A percentile compares a stretch with the other conserved stretches of the same genome.
These are phyloP conservation scores for Menidia menidia DNA, from an alignment of 2,797 vertebrate genomes.

Conservation along the genomic window DNA sequence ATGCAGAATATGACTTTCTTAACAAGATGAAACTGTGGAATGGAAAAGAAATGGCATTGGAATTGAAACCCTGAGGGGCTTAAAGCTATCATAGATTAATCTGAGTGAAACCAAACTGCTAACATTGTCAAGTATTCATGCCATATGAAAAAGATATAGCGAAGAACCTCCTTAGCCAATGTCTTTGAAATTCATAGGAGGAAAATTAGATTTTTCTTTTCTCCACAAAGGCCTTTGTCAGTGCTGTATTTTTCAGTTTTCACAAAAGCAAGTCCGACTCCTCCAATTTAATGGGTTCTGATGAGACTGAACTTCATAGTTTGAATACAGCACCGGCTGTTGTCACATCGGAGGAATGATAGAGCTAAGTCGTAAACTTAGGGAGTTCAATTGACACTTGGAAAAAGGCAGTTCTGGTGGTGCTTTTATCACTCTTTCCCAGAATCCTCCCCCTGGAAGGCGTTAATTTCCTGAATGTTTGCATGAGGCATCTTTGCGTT, in stretches of 20 bases:
- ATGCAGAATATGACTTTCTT: constrained; percentile 37
- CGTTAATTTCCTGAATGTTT: constrained; percentile 52
- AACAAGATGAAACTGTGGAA: constrained; percentile 18
- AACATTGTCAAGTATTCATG: constrained; percentile 13
- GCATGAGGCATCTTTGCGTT: constrained; percentile 44
- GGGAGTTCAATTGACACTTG: constrained; percentile 25
- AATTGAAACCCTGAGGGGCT: constrained; percentile 29
- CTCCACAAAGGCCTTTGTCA: neutral
- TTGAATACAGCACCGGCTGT: neutral
- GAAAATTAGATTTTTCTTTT: neutral
- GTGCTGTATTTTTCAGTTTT: neutral
- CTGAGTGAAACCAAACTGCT: constrained; percentile 25
- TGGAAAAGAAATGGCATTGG: constrained; percentile 26
- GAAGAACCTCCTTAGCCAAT: neutral
- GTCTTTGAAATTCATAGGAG: neutral
- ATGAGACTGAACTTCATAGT: neutral
- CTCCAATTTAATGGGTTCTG: neutral
- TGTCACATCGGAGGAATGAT: constrained; percentile 1
- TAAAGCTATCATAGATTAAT: constrained; percentile 27
- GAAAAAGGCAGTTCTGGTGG: constrained; percentile 6
- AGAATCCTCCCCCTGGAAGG: constrained; percentile 53
- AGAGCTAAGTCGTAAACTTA: constrained; percentile 18
- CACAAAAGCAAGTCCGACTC: neutral
- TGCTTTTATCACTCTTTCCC: constrained; percentile 47
- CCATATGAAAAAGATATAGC: constrained; percentile 22